Conservation (phyloP, 2,113 vertebrate genomes). For the Brachypteracias leptosomus region DNA sequence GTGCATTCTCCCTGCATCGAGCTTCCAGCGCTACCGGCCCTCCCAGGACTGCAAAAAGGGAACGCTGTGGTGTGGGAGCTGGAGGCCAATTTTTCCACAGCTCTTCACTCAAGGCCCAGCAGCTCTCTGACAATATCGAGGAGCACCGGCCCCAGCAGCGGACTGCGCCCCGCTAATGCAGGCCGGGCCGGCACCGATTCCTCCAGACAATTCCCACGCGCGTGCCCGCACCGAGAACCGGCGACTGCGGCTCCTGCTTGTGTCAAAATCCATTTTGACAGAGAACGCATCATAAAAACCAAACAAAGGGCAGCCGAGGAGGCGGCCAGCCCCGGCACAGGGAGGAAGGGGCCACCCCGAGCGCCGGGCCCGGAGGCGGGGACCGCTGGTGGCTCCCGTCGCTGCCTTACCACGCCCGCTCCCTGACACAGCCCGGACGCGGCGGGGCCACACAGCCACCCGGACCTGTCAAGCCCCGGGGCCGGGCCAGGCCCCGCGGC, state of each 20-base stretch:
- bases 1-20: rapidly evolving
- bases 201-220: background rate
- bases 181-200: background rate
- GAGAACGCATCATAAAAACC: background rate
- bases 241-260: background rate
- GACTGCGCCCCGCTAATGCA: rapidly evolving
- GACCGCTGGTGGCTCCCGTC: background rate
- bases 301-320: constrained; percentile 25
- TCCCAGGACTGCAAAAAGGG: background rate
- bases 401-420: background rate
- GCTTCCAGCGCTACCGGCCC: background rate
- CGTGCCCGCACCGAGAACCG: background rate
- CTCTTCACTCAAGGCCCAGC: background rate
- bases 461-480: background rate
- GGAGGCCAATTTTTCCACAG: background rate
- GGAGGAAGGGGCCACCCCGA: background rate
- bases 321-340: background rate
- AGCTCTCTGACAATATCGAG: background rate
- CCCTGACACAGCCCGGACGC: background rate
- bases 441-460: too few species aligned
- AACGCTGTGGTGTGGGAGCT: background rate
- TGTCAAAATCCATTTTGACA: constrained; percentile 34
- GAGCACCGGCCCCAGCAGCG: background rate
- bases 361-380: background rate
- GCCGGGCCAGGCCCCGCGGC: background rate